These are phyloP conservation scores for Dorcus parallelipipedus DNA, from an alignment of 2,888 invertebrate species.

Conservation along the genomic window DNA sequence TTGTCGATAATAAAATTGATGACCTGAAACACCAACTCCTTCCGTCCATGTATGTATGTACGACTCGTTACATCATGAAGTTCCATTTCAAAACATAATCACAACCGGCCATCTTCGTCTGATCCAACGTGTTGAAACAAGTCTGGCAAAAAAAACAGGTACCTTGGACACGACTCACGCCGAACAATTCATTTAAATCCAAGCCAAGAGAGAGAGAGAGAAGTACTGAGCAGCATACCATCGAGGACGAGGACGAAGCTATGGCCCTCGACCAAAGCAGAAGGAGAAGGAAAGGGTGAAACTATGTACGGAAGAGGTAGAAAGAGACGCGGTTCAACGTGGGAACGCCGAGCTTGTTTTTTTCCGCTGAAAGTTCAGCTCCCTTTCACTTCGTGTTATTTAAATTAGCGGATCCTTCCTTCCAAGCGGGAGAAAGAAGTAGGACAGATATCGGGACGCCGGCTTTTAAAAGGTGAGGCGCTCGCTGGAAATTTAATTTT, in stretches of 20 bases:
- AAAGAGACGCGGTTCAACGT: conserved; percentile 7
- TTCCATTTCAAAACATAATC: neutral
- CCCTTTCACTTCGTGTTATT: conserved; percentile 20
- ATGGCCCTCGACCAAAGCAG: neutral
- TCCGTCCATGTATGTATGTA: too few relatives aligned
- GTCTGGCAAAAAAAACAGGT: conserved; percentile 4
- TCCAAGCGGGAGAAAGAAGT: conserved; percentile 1
- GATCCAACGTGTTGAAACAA: neutral
- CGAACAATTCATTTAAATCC: conserved; percentile 14
- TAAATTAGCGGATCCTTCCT: conserved; percentile 15
- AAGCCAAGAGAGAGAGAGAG: conserved; percentile 2
- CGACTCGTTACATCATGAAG: neutral
- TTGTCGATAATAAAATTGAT: too few relatives aligned
- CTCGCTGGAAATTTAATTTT: neutral
- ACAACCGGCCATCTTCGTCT: neutral
- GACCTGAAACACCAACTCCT: too few relatives aligned
- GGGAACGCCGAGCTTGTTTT: conserved; percentile 14
- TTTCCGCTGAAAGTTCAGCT: conserved; percentile 15
- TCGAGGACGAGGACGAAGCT: conserved; percentile 4
- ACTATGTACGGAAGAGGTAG: neutral
- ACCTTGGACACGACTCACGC: conserved; percentile 14
- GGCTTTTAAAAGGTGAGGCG: neutral
- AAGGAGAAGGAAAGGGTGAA: neutral
- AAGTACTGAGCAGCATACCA: too few relatives aligned
- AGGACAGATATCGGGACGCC: neutral